Evolutionary conservation across 2,797 vertebrate species (phyloP).

Genomic region (Intellagama lesueurii): DNA sequence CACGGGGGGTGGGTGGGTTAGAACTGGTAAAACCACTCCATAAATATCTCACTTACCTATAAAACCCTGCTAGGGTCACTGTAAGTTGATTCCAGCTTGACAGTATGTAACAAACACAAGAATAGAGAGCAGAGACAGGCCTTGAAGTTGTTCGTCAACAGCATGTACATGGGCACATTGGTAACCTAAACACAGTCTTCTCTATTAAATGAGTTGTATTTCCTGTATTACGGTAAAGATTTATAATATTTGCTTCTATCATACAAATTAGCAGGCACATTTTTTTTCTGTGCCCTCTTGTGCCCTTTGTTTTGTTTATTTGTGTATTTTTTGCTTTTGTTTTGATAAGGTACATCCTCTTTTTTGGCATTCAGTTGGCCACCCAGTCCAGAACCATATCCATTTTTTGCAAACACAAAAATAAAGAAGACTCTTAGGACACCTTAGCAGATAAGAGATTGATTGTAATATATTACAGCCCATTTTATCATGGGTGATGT

Average conservation of each 20-base stretch:
- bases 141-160: background rate
- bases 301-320: no score
- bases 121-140: no score
- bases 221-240: no score
- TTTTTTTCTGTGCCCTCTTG: background rate
- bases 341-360: background rate
- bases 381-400: background rate
- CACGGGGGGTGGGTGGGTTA: no score
- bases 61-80: no score
- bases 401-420: background rate
- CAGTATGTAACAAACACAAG: no score
- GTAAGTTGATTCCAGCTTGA: no score
- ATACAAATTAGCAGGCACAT: background rate
- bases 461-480: background rate
- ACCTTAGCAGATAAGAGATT: background rate
- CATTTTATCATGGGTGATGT: background rate
- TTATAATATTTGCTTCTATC: background rate
- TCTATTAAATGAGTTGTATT: background rate
- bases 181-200: background rate
- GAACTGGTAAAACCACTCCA: no score
- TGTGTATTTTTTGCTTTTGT: background rate
- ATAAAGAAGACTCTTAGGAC: background rate
- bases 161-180: background rate
- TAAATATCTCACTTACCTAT: no score
- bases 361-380: background rate